These are phyloP conservation scores for Arothron firmamentum DNA, from an alignment of 2,113 vertebrate species.

Conservation along the genomic window DNA sequence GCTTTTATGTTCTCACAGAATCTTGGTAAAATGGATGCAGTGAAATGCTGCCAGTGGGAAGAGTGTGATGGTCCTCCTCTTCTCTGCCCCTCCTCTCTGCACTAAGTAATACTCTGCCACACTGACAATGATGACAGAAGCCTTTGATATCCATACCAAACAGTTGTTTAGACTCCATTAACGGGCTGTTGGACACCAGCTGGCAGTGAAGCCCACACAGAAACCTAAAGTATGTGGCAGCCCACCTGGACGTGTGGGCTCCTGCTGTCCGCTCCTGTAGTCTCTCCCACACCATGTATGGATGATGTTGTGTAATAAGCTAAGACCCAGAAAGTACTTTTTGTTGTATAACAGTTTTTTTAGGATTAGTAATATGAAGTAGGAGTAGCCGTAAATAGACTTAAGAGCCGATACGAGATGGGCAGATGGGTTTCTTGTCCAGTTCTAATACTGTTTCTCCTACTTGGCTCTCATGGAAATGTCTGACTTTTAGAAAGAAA, in stretches of 20 bases:
- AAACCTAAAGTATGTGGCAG: conserved; percentile 35
- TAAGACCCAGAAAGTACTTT: conserved; percentile 37
- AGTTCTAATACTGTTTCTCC: conserved; percentile 9
- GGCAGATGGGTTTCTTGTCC: conserved; percentile 13
- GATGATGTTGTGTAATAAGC: conserved; percentile 48
- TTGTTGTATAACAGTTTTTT: conserved; percentile 48
- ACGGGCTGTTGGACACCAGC: conserved; percentile 23
- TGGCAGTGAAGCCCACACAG: conserved; percentile 44
- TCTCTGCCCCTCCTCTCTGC: not conserved
- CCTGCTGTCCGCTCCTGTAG: conserved; percentile 26
- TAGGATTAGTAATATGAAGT: conserved; percentile 28
- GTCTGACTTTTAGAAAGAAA: not conserved
- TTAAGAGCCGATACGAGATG: conserved; percentile 11
- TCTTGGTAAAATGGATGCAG: not conserved
- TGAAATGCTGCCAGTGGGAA: not conserved
- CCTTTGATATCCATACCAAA: not conserved
- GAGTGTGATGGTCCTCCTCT: not conserved
- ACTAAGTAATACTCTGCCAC: not conserved
- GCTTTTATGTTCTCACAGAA: no score
- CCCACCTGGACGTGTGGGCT: conserved; percentile 58
- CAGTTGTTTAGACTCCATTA: conserved; percentile 26
- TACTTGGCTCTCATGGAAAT: not conserved
- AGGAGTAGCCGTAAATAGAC: conserved; percentile 35
- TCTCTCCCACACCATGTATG: conserved; percentile 41
- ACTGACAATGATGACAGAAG: not conserved